Base-by-base conservation (phyloP, 2,888 invertebrate species). In the Microctonus brassicae region DNA sequence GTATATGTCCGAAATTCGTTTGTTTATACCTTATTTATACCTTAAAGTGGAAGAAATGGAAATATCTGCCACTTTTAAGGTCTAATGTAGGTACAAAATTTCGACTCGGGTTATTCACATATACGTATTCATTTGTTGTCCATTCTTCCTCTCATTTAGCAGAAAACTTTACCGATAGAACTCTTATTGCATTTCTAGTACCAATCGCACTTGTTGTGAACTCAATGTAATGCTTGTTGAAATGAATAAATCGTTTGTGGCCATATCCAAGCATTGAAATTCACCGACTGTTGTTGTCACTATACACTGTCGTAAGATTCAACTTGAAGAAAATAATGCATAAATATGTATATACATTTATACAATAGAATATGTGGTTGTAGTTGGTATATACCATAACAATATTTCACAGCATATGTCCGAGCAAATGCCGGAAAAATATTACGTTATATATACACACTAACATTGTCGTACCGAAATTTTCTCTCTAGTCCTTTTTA, bases 391-490 rank as follows among this genome's bases (percentile, higher is more conserved):
- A 17, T 34, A n/a, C n/a, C n/a, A n/a, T 64, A 64, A 64, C 26
- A 29, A 33, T 64, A 29, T 62, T 52, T 64, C 20, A 64, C 29
- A 17, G 11, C n/a, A 6, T 17, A 52, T 20, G 63, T 29, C 9
- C 29, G 17, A 20, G 20, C 52, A 6, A 29, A 52, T 29, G 52
- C 20, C 3, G n/a, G n/a, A 20, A 29, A 11, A 34, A 13, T 33
- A 29, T 52, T 34, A 20, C 26, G 34, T 58, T 34, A 47, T 47
- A n/a, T n/a, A n/a, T n/a, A n/a, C n/a, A 47, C 1, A 34, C 34
- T 20, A 33, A 58, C 29, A 58, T 58, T 9, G 34, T n/a, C 34
- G 58, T n/a, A 39, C 52, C 10, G 52, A 47, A 64, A 64, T 58
- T 58, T 58, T n/a, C 33, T n/a, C 4, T 42, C 42, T 26, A 26